phyloP scores from a whole-genome alignment of 2,888 invertebrate genomes.

The Cheilosia vulpina region DNA sequence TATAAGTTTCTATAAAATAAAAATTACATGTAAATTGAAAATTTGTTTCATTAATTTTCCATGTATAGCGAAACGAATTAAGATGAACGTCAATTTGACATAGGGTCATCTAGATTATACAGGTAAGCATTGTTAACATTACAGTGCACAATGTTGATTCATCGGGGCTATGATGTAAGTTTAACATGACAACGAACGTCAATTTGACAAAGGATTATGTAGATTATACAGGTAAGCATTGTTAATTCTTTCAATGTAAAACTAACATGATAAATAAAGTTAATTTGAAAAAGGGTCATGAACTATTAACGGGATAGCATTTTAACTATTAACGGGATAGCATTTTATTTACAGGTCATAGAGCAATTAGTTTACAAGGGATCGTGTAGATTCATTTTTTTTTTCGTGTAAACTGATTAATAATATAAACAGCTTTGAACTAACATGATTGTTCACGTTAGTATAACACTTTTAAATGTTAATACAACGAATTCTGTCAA shows the following conservation, averaged over 20 bases:
- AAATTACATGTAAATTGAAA: background rate
- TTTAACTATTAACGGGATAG: background rate
- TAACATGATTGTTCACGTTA: constrained; percentile 9
- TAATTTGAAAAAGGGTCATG: background rate
- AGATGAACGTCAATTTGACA: no score
- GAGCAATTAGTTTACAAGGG: background rate
- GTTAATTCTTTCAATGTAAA: background rate
- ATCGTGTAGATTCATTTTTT: background rate
- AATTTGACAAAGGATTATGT: background rate
- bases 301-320: background rate
- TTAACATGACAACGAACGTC: background rate
- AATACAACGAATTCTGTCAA: no score
- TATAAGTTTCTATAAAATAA: background rate
- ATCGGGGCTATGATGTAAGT: no score
- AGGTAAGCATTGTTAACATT: background rate
- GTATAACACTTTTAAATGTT: no score
- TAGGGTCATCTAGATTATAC: background rate
- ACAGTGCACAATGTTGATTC: no score
- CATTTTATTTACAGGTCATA: background rate
- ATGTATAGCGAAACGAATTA: background rate
- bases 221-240: constrained; percentile 7
- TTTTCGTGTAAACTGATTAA: background rate
- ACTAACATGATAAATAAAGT: background rate
- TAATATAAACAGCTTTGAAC: background rate
- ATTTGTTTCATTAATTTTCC: background rate